These are phyloP conservation scores for Caenorhabditis sp. DNA, from an alignment of 2,888 invertebrate species.

Conservation along the genomic window DNA sequence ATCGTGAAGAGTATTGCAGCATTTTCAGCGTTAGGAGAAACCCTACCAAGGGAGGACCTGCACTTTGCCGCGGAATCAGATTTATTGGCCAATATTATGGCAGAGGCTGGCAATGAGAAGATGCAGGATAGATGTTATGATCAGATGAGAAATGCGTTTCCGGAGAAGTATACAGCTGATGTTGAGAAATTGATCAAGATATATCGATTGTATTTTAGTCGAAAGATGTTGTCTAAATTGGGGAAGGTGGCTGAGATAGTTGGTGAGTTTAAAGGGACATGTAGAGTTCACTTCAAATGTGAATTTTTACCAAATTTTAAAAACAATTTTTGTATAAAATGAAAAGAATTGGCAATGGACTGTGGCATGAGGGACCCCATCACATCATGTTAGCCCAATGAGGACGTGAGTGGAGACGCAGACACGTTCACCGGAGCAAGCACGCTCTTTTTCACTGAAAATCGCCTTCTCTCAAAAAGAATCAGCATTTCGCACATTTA, in stretches of 20 bases:
- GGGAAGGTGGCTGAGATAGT: not conserved
- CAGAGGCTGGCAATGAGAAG: conserved; percentile 19
- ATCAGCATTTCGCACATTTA: no score
- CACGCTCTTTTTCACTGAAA: no score
- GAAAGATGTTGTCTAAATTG: conserved; percentile 10
- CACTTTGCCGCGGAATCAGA: conserved; percentile 12
- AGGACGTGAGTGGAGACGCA: no score
- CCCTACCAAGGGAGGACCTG: conserved; percentile 18
- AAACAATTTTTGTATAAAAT: no score
- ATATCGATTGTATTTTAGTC: conserved; percentile 15
- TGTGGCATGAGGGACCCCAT: no score
- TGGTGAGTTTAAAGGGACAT: not conserved
- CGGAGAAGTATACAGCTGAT: conserved; percentile 13
- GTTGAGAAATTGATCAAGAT: conserved; percentile 18
- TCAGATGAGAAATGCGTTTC: not conserved
- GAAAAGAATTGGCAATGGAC: no score
- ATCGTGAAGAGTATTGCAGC: conserved; percentile 16
- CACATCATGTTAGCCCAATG: no score
- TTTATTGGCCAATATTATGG: conserved; percentile 22
- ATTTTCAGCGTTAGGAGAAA: conserved; percentile 28
- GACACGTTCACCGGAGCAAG: no score
- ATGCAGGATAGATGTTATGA: not conserved
- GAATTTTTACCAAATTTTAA: no score
- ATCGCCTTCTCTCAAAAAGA: no score
- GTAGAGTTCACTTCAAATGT: no score